phyloP scores from a whole-genome alignment of 2,113 vertebrate genomes.

The Mungos mungo region DNA sequence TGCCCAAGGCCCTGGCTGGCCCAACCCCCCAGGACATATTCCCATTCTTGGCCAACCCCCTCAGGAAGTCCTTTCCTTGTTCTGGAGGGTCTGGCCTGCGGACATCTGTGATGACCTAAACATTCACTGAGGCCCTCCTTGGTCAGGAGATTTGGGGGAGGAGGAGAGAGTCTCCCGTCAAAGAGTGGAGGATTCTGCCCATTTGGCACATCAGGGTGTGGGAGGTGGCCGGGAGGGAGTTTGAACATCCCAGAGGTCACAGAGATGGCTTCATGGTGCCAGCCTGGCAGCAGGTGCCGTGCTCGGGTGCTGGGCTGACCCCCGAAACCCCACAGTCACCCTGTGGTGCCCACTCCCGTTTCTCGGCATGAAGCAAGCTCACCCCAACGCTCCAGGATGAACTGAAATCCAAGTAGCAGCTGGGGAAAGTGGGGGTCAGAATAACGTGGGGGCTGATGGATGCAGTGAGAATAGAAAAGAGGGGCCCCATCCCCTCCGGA shows the following conservation, averaged over 20 bases:
- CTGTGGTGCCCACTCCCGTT: not conserved
- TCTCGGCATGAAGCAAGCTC: not conserved
- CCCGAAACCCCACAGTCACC: not conserved
- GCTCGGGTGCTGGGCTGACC: not conserved
- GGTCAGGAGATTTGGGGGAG: not conserved
- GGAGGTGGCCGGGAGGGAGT: not conserved
- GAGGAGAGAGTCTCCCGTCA: not conserved
- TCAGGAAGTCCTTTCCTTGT: not conserved
- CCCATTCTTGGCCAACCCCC: too few species aligned
- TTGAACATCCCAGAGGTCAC: not conserved
- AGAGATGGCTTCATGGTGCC: not conserved
- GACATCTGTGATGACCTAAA: not conserved
- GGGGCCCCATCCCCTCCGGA: not conserved
- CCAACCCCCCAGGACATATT: too few species aligned
- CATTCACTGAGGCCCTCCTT: not conserved
- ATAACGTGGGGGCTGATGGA: not conserved
- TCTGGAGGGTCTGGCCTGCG: not conserved
- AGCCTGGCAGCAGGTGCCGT: rapidly evolving
- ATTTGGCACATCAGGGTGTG: not conserved
- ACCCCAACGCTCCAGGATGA: not conserved
- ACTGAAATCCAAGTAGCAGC: not conserved
- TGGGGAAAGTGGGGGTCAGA: too few species aligned
- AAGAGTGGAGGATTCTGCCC: too few species aligned
- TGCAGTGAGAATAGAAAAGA: not conserved
- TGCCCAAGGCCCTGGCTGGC: not conserved